These are phyloP conservation scores for Pentamera pediparva DNA, from an alignment of 53 echinoderm and acorn worm species.

Conservation along the genomic window DNA sequence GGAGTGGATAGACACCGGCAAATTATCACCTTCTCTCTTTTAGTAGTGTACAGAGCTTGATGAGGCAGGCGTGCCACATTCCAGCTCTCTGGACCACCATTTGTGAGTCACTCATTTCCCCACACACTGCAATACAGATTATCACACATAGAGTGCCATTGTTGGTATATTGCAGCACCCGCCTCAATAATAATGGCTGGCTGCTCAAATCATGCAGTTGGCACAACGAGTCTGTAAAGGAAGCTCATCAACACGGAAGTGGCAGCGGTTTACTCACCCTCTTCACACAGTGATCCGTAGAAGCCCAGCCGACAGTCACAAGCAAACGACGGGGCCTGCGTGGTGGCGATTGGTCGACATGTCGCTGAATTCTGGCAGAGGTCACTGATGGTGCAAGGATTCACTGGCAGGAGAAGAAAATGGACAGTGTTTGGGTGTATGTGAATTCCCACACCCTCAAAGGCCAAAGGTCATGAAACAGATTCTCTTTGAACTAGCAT, in stretches of 20 bases:
- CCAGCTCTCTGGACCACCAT: too few species aligned
- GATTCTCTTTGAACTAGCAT: too few species aligned
- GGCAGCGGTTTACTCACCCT: conserved; percentile 31
- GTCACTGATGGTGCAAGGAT: conserved; percentile 56
- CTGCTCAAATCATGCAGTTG: not conserved
- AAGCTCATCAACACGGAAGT: not conserved
- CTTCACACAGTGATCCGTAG: conserved; percentile 57
- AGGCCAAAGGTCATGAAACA: not conserved
- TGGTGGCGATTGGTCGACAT: conserved; percentile 42
- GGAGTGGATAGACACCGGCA: too few species aligned
- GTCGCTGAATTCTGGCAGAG: conserved; percentile 68
- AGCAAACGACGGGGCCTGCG: conserved; percentile 30
- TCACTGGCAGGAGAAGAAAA: not conserved
- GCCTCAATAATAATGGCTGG: not conserved
- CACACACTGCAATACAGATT: too few species aligned
- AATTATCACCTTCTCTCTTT: too few species aligned
- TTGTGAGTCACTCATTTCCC: too few species aligned
- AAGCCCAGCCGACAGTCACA: conserved; percentile 48
- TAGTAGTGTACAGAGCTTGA: too few species aligned
- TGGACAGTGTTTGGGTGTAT: not conserved
- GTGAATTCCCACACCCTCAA: not conserved
- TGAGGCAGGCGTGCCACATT: too few species aligned
- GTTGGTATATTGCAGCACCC: not conserved
- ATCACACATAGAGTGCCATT: too few species aligned
- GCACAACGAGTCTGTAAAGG: not conserved